These are phyloP conservation scores for Pyrocoelia pectoralis DNA, from an alignment of 2,888 invertebrate species.

Conservation along the genomic window DNA sequence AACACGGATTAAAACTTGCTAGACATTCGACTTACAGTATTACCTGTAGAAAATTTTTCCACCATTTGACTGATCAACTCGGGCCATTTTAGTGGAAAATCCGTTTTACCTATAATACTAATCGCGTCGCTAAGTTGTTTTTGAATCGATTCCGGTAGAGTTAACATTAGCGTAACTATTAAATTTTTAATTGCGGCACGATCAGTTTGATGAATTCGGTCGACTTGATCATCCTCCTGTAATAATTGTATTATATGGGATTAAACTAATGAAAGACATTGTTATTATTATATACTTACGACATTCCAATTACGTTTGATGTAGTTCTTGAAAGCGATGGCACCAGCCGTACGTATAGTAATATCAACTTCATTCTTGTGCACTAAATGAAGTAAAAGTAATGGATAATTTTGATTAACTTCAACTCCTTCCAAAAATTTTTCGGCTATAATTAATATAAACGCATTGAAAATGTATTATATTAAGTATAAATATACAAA, in stretches of 20 bases:
- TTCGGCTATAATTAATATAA: constrained; percentile 72
- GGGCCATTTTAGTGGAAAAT: constrained; percentile 98
- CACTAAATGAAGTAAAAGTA: constrained; percentile 84
- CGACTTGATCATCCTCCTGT: constrained; percentile 73
- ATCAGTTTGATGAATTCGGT: constrained; percentile 83
- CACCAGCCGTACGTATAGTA: constrained; percentile 87
- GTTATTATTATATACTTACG: constrained; percentile 63
- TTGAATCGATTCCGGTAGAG: constrained; percentile 89
- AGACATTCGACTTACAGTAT: no score
- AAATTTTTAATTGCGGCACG: constrained; percentile 81
- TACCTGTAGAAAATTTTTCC: constrained; percentile 85
- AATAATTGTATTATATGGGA: background rate
- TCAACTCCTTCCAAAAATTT: constrained; percentile 91
- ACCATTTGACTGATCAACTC: constrained; percentile 93
- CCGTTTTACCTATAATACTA: constrained; percentile 94
- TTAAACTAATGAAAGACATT: background rate
- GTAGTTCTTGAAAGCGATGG: constrained; percentile 96
- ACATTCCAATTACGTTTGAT: constrained; percentile 95
- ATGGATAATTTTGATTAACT: constrained; percentile 88
- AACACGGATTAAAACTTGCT: no score
- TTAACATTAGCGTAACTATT: constrained; percentile 92
- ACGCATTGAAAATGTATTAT: no score
- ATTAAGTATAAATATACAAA: constrained; percentile 58
- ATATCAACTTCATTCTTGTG: constrained; percentile 82
- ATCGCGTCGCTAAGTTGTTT: constrained; percentile 95